phyloP scores from a whole-genome alignment of 2,113 vertebrate genomes.

The Esox niger region DNA sequence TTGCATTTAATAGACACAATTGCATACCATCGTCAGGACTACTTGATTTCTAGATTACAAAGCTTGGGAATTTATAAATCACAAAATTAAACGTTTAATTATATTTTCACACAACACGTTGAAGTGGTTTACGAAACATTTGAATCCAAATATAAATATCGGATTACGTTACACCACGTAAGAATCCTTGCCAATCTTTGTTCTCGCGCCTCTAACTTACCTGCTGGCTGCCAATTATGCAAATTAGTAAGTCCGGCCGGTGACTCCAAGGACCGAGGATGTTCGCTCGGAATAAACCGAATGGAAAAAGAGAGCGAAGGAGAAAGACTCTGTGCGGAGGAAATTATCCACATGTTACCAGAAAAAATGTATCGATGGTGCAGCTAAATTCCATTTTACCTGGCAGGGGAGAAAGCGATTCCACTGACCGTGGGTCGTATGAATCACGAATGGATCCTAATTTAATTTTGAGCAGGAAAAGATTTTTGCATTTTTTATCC shows the following conservation, averaged over 20 bases:
- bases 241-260: conserved; percentile 63
- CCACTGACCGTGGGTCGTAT: conserved; percentile 44
- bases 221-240: conserved; percentile 66
- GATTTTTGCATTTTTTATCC: conserved; percentile 46
- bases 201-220: neutral
- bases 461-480: conserved; percentile 55
- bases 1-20: no score
- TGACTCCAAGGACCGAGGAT: conserved; percentile 48
- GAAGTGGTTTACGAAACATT: neutral
- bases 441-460: conserved; percentile 73
- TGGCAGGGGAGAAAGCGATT: conserved; percentile 37
- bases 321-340: conserved; percentile 41
- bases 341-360: conserved; percentile 42
- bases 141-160: no score
- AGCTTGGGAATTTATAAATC: neutral
- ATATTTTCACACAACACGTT: no score
- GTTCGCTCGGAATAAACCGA: conserved; percentile 39
- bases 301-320: conserved; percentile 44
- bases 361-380: conserved; percentile 50
- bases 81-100: neutral
- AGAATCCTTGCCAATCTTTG: neutral
- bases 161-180: no score
- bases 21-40: no score
- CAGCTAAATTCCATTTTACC: conserved; percentile 21
- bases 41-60: no score